Conservation (phyloP, 2,888 invertebrate species). For the Dolichopus griseipennis region DNA sequence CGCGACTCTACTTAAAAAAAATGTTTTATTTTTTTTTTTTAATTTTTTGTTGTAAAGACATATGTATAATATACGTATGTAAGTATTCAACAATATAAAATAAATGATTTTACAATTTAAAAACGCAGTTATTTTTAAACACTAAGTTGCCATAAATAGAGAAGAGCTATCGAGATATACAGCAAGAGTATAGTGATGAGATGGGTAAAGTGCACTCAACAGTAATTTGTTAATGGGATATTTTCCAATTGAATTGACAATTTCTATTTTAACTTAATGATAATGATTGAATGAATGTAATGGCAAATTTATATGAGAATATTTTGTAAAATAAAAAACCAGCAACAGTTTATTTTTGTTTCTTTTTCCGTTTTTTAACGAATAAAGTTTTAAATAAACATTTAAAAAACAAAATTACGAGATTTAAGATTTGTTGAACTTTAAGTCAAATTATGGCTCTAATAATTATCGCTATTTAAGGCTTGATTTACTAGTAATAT, state of each 20-base stretch:
- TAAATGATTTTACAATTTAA: too few relatives aligned
- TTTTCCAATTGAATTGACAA: conserved; percentile 26
- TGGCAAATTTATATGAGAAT: background rate
- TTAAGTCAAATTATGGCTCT: too few relatives aligned
- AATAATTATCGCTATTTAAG: too few relatives aligned
- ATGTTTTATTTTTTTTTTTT: too few relatives aligned
- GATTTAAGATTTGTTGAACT: background rate
- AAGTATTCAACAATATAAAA: too few relatives aligned
- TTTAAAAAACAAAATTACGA: too few relatives aligned
- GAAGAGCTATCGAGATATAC: too few relatives aligned
- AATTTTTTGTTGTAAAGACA: too few relatives aligned
- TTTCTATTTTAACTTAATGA: conserved; percentile 10
- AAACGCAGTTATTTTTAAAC: too few relatives aligned
- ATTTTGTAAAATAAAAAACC: background rate
- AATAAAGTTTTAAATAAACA: background rate
- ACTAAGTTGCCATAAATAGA: too few relatives aligned
- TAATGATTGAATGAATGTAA: background rate
- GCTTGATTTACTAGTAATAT: too few relatives aligned
- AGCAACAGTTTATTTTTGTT: background rate
- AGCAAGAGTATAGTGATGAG: conserved; percentile 12
- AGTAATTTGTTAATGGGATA: conserved; percentile 29
- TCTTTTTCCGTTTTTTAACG: background rate
- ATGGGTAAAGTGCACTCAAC: conserved; percentile 26
- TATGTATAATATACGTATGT: too few relatives aligned
- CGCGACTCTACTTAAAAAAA: background rate